Base-by-base conservation (phyloP, 2,113 vertebrate genomes). In the Scomber colias region DNA sequence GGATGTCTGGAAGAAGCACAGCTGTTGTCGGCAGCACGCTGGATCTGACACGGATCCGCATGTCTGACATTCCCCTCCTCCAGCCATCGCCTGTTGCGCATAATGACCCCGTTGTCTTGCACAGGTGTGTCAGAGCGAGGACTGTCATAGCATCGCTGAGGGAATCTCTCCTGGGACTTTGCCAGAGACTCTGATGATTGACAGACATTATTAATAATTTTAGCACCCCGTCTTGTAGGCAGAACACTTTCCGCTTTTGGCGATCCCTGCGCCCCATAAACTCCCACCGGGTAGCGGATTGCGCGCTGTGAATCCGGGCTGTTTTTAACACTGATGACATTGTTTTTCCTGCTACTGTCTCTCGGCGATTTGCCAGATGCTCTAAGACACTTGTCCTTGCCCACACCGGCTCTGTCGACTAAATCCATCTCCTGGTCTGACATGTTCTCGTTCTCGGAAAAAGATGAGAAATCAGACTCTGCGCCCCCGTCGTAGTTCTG, bases 391-490 rank as follows among this genome's bases (percentile, higher is more conserved):
- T 94, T 93, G 59, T 94, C 93, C 75, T 92, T 93, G 53, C 83
- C 62, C 35, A 60, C 50, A 27, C 46, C 40, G 66, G 44, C 82
- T 81, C 92, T 86, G 54, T 92, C 92, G 12, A 81, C 71, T 9
- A 93, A 64, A 65, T 95, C 95, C 85, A 94, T 84, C 85, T 95
- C 95, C 63, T 91, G 94, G 63, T 95, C 95, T 35, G 94, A 95
- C 16, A 95, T 82, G 83, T 95, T 94, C 8, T 97, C 95, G 68
- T 95, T 94, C n/a, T 97, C 96, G 11, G 96, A 96, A 69, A 96
- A 95, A 46, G 96, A 96, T 0, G 96, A 98, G 54, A 97, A 95
- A 24, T 97, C 97, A 0, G 96, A 97, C 35, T 96, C 96, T 14
- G 94, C 93, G 35, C 92, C 93, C 12, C 91, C 93, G 54, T 95